Evolutionary conservation across 1,140 invertebrate genomes (phyloP).

Genomic region (Cherax quadricarinatus): DNA sequence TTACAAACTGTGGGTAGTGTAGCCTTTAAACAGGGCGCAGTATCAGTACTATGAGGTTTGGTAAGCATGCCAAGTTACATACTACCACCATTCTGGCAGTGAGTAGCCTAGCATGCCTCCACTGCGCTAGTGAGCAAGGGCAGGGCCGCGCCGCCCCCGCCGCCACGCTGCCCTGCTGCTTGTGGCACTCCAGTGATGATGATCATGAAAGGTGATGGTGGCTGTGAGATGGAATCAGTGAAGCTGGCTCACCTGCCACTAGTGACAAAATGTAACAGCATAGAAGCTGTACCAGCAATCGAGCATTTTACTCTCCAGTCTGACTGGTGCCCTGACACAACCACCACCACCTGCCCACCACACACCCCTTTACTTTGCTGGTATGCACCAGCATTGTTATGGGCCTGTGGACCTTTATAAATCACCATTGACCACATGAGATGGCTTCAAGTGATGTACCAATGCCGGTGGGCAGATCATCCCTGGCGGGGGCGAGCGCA

Average conservation of each 20-base stretch:
- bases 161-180: slow-evolving; percentile 32
- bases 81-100: slow-evolving; percentile 1
- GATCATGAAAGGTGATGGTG: background rate
- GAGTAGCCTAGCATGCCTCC: slow-evolving; percentile 23
- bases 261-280: background rate
- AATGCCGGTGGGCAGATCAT: slow-evolving; percentile 42
- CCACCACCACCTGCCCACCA: slow-evolving; percentile 29
- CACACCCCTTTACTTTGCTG: slow-evolving; percentile 11
- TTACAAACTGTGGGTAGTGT: slow-evolving; percentile 71
- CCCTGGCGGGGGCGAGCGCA: slow-evolving; percentile 58
- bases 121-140: slow-evolving; percentile 70
- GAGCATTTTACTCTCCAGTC: slow-evolving; percentile 4
- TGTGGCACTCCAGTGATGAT: slow-evolving; percentile 17
- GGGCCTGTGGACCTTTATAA: background rate
- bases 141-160: slow-evolving; percentile 61
- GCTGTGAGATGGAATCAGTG: background rate
- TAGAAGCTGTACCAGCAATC: slow-evolving; percentile 4
- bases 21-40: slow-evolving; percentile 61
- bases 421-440: background rate
- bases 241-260: slow-evolving; percentile 5
- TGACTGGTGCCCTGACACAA: slow-evolving; percentile 7
- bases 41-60: slow-evolving; percentile 59
- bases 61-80: slow-evolving; percentile 8
- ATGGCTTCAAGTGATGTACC: slow-evolving; percentile 9
- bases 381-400: background rate